Percentiles rank a stretch among this genome's conserved stretches.
phyloP scores from a whole-genome alignment of 2,888 invertebrate genomes.

The Parnassius orleans region DNA sequence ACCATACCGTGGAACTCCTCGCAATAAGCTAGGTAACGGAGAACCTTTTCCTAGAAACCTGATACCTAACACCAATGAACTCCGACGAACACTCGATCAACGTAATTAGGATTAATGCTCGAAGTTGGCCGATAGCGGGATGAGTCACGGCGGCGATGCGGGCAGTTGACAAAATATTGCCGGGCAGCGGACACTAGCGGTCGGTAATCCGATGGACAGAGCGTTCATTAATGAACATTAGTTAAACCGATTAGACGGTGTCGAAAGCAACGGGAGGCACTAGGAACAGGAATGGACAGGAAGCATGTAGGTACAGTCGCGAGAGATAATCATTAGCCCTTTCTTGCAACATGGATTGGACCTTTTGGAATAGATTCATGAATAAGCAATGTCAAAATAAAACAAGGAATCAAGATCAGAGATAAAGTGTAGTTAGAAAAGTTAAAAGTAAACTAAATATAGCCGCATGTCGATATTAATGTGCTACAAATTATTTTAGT shows the following conservation, averaged over 20 bases:
- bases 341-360: background rate
- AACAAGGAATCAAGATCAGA: too few species aligned
- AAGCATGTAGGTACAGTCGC: background rate
- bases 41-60: constrained; percentile 29
- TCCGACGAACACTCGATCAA: constrained; percentile 35
- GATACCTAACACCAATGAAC: constrained; percentile 27
- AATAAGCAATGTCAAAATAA: too few species aligned
- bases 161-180: constrained; percentile 67
- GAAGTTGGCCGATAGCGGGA: constrained; percentile 34
- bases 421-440: too few species aligned
- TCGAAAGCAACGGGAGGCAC: background rate
- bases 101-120: constrained; percentile 51
- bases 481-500: too few species aligned
- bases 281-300: constrained; percentile 1
- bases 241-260: constrained; percentile 61
- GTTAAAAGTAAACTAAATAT: too few species aligned
- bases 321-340: background rate
- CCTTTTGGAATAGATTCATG: too few species aligned
- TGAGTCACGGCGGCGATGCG: constrained; percentile 33
- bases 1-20: background rate
- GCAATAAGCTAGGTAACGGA: constrained; percentile 3
- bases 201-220: constrained; percentile 55
- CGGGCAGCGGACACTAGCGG: constrained; percentile 44
- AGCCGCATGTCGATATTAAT: too few species aligned
- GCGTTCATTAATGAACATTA: constrained; percentile 67